Conservation (phyloP, 2,797 vertebrate genomes). For the Adelosebastes latens region DNA sequence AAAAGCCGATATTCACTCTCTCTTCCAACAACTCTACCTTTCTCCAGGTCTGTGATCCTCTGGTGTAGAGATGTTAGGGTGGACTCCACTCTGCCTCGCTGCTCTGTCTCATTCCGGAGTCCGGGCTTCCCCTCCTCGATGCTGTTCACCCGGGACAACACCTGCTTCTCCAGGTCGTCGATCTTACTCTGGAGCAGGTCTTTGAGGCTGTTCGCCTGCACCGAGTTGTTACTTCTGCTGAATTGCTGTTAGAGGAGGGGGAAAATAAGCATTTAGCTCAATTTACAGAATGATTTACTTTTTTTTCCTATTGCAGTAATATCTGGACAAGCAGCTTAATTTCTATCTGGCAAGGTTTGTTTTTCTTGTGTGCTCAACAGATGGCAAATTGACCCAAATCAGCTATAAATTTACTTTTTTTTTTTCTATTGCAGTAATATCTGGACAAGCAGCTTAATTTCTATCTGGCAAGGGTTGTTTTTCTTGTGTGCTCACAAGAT, state of each 20-base stretch:
- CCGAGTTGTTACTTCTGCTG: constrained; percentile 93
- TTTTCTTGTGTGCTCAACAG: too few relatives aligned
- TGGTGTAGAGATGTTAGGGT: constrained; percentile 95
- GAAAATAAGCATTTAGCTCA: constrained; percentile 1
- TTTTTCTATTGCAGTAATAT: background rate
- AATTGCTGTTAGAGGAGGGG: constrained; percentile 86
- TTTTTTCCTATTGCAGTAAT: too few relatives aligned
- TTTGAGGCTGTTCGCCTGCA: constrained; percentile 93
- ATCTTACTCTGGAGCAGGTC: constrained; percentile 96
- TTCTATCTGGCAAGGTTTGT: too few relatives aligned
- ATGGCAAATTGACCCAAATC: too few relatives aligned
- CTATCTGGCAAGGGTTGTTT: background rate
- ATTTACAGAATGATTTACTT: background rate
- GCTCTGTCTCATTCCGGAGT: constrained; percentile 92
- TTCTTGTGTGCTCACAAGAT: background rate
- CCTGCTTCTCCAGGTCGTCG: constrained; percentile 96
- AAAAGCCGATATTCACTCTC: background rate
- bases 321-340: too few relatives aligned
- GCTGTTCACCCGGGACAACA: constrained; percentile 94
- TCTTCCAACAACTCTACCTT: constrained; percentile 81
- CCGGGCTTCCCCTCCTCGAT: constrained; percentile 92
- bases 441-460: background rate
- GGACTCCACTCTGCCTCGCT: constrained; percentile 93
- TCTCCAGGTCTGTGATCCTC: constrained; percentile 96
- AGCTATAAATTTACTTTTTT: constrained; percentile 21